These are phyloP conservation scores for Hedya salicella DNA, from an alignment of 2,888 invertebrate genomes.

Conservation along the genomic window DNA sequence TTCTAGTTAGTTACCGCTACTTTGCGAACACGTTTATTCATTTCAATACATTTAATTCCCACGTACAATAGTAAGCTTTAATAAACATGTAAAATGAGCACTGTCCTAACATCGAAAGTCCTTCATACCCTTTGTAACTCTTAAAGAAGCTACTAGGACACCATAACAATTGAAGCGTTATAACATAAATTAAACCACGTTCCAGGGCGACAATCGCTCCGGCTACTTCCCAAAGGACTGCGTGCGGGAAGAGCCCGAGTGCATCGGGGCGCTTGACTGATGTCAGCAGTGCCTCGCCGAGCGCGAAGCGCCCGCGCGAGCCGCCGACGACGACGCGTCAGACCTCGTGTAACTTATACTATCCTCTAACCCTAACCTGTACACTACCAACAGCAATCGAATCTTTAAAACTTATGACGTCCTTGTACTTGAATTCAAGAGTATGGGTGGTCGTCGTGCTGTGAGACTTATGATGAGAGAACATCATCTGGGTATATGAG, in stretches of 20 bases:
- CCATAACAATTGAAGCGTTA: not conserved
- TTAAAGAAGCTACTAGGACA: no score
- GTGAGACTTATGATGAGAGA: no score
- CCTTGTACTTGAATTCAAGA: no score
- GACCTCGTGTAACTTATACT: conserved; percentile 43
- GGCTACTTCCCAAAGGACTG: conserved; percentile 94
- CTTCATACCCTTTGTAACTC: no score
- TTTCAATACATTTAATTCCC: no score
- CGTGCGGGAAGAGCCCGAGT: conserved; percentile 87
- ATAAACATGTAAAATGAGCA: no score
- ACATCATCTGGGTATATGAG: no score
- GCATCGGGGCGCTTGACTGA: conserved; percentile 81
- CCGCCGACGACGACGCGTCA: conserved; percentile 42
- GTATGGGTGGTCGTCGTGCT: no score
- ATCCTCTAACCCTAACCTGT: conserved; percentile 15
- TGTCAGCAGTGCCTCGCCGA: conserved; percentile 78
- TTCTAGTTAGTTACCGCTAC: no score
- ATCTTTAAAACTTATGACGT: not conserved
- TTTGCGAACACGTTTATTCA: no score
- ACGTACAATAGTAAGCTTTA: no score
- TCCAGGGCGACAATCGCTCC: conserved; percentile 77
- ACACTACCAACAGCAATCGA: not conserved
- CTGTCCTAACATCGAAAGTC: no score
- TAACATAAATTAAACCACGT: not conserved
- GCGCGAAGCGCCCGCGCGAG: conserved; percentile 62